Conservation (phyloP, 1,140 invertebrate genomes). For the Apis mellifera region Amel_HAv3.1 CM009936.2:10891001-10891500, state of each 20-base stretch:
- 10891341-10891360: slow-evolving; percentile 62
- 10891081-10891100: slow-evolving; percentile 48
- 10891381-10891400: not conserved
- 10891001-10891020: not conserved
- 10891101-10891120: slow-evolving; percentile 73
- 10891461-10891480: not conserved
- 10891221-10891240: slow-evolving; percentile 62
- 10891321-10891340: slow-evolving; percentile 50
- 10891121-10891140: slow-evolving; percentile 78
- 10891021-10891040: slow-evolving; percentile 16
- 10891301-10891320: slow-evolving; percentile 59
- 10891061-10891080: slow-evolving; percentile 71
- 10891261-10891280: slow-evolving; percentile 77
- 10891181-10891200: slow-evolving; percentile 76
- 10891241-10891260: slow-evolving; percentile 67
- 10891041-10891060: slow-evolving; percentile 34
- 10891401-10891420: not conserved
- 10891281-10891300: slow-evolving; percentile 75
- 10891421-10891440: not conserved
- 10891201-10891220: slow-evolving; percentile 79
- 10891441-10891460: slow-evolving; percentile 1
- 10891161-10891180: slow-evolving; percentile 75
- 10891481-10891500: not conserved
- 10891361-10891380: slow-evolving; percentile 65
- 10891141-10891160: slow-evolving; percentile 74